Percentiles rank a stretch among this genome's conserved stretches.
Evolutionary conservation across 1,140 invertebrate genomes (phyloP).

Genomic region (Ips nitidus): DNA sequence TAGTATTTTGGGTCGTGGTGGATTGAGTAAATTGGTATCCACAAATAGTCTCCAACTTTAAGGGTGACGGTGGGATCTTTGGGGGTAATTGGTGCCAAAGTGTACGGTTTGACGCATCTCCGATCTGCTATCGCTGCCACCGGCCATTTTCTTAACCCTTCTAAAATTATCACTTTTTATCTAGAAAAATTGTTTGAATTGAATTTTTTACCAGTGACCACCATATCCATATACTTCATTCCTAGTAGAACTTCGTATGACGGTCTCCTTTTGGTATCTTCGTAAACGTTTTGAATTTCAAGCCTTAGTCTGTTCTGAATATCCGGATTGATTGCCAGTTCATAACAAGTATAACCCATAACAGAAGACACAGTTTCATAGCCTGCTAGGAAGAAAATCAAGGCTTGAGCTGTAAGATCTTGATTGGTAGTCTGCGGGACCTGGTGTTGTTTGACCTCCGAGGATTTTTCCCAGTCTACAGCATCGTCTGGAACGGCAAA

Average conservation of each 20-base stretch:
- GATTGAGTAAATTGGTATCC: conserved; percentile 59
- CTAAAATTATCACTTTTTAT: conserved; percentile 43
- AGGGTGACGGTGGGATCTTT: conserved; percentile 8
- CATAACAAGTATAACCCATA: conserved; percentile 48
- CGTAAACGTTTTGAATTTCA: conserved; percentile 44
- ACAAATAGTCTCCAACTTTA: conserved; percentile 15
- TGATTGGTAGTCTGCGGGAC: conserved; percentile 25
- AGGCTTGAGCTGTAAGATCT: conserved; percentile 55
- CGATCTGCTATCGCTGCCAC: conserved; percentile 54
- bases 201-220: conserved; percentile 42
- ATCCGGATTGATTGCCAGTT: conserved; percentile 58
- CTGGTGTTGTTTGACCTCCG: neutral
- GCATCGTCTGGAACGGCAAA: conserved; percentile 46
- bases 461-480: neutral
- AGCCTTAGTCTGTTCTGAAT: conserved; percentile 51
- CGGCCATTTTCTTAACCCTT: conserved; percentile 62
- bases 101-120: conserved; percentile 55
- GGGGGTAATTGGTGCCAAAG: conserved; percentile 44
- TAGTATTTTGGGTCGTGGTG: conserved; percentile 55
- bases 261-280: conserved; percentile 33
- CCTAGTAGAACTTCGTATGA: conserved; percentile 41
- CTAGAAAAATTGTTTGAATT: neutral
- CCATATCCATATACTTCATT: conserved; percentile 47
- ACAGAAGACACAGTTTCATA: conserved; percentile 58
- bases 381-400: conserved; percentile 65